phyloP scores from a whole-genome alignment of 2,888 invertebrate species.

The Acanthosoma haemorrhoidale region DNA sequence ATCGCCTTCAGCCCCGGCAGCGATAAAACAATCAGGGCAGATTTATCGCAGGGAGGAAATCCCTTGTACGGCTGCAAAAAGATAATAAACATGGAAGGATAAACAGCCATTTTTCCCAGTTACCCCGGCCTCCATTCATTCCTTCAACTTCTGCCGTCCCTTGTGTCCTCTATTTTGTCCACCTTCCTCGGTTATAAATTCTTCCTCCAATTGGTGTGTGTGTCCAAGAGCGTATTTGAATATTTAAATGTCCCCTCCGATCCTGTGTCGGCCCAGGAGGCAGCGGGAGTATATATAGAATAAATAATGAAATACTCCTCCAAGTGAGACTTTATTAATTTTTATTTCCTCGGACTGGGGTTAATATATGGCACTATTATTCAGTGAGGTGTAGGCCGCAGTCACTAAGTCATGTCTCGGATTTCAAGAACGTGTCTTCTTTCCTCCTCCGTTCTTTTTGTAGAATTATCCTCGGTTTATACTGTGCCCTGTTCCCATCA shows the following conservation, averaged over 20 bases:
- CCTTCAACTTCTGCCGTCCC: too few species aligned
- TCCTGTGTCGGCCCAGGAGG: background rate
- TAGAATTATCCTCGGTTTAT: too few species aligned
- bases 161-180: background rate
- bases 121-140: constrained; percentile 9
- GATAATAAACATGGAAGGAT: background rate
- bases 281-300: background rate
- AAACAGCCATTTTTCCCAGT: constrained; percentile 7
- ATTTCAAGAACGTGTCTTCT: background rate
- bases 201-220: constrained; percentile 9
- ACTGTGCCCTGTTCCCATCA: too few species aligned
- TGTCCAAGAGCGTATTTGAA: background rate
- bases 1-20: background rate
- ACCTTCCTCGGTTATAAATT: background rate
- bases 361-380: background rate
- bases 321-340: background rate
- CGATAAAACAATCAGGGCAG: background rate
- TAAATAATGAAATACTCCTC: background rate
- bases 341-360: background rate
- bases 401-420: background rate
- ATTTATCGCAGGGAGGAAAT: background rate
- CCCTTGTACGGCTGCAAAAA: background rate
- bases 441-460: background rate
- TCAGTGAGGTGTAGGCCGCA: constrained; percentile 1
- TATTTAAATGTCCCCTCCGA: constrained; percentile 1